Evolutionary conservation across 64 coral and sea anemone genomes (phyloP).

Genomic region (Actinia tenebrosa): DNA sequence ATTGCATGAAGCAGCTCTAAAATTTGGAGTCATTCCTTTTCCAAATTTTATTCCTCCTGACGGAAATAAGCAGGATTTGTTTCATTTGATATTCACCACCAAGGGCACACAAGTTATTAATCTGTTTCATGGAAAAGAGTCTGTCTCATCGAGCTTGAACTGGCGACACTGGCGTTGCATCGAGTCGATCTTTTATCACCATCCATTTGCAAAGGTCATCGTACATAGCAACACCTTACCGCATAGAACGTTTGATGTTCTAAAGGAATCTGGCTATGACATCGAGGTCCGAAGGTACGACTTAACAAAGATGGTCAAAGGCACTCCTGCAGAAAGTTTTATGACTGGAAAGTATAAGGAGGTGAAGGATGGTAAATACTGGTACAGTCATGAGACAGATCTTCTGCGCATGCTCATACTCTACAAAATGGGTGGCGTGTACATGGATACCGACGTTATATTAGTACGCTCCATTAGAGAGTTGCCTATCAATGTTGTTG

Average conservation of each 20-base stretch:
- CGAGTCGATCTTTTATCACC: conserved; percentile 35
- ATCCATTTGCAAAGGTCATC: conserved; percentile 28
- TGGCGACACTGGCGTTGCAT: conserved; percentile 40
- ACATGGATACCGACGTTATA: conserved; percentile 37
- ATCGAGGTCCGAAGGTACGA: conserved; percentile 21
- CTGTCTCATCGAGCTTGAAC: background rate
- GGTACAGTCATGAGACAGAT: conserved; percentile 35
- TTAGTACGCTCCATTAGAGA: background rate
- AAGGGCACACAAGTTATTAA: background rate
- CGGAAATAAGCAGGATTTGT: background rate
- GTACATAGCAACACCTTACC: conserved; percentile 30
- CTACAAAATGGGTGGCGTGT: conserved; percentile 16
- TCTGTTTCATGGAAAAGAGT: too few species aligned
- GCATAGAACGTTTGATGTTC: conserved; percentile 3
- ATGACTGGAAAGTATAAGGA: background rate
- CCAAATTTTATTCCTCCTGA: background rate
- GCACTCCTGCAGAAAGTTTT: conserved; percentile 24
- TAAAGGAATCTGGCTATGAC: conserved; percentile 26
- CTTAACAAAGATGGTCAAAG: background rate
- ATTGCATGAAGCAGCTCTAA: conserved; percentile 19
- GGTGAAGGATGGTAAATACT: background rate
- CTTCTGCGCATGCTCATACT: conserved; percentile 17
- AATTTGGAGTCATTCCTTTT: conserved; percentile 28
- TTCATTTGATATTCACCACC: conserved; percentile 42
- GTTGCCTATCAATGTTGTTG: conserved; percentile 13